Evolutionary conservation across 2,113 vertebrate genomes (phyloP).

Genomic region (Protomyctophum bolini): DNA sequence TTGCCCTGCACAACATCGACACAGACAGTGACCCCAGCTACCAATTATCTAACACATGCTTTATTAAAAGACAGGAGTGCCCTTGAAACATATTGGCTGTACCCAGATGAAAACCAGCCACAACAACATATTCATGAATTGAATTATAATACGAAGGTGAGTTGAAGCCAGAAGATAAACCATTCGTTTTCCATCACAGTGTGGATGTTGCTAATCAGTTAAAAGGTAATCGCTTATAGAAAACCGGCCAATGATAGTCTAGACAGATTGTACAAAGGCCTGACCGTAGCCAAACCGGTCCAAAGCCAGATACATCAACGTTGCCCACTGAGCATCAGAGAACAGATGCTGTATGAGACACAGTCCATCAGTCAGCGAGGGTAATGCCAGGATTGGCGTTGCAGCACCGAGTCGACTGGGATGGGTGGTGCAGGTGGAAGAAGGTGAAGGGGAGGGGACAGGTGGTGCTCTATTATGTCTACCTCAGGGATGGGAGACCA

Average conservation of each 20-base stretch:
- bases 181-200: conserved; percentile 24
- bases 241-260: conserved; percentile 26
- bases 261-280: conserved; percentile 21
- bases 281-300: conserved; percentile 27
- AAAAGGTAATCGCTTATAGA: conserved; percentile 29
- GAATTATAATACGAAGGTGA: conserved; percentile 18
- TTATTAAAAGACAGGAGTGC: conserved; percentile 33
- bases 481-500: conserved; percentile 59
- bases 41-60: conserved; percentile 49
- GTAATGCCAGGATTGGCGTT: conserved; percentile 54
- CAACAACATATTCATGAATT: conserved; percentile 25
- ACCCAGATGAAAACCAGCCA: conserved; percentile 40
- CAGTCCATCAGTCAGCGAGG: conserved; percentile 68
- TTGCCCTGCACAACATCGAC: conserved; percentile 45
- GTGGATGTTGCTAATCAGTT: conserved; percentile 39
- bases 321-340: conserved; percentile 52
- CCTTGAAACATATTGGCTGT: conserved; percentile 46
- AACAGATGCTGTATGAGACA: conserved; percentile 71
- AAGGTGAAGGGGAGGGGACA: conserved; percentile 41
- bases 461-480: conserved; percentile 60
- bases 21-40: conserved; percentile 35
- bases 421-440: conserved; percentile 16
- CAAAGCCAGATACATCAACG: conserved; percentile 46
- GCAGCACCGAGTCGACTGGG: conserved; percentile 46
- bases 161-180: conserved; percentile 18